These are phyloP conservation scores for Drosophila nigritarsus DNA, from an alignment of 2,888 invertebrate genomes.

Conservation along the genomic window DNA sequence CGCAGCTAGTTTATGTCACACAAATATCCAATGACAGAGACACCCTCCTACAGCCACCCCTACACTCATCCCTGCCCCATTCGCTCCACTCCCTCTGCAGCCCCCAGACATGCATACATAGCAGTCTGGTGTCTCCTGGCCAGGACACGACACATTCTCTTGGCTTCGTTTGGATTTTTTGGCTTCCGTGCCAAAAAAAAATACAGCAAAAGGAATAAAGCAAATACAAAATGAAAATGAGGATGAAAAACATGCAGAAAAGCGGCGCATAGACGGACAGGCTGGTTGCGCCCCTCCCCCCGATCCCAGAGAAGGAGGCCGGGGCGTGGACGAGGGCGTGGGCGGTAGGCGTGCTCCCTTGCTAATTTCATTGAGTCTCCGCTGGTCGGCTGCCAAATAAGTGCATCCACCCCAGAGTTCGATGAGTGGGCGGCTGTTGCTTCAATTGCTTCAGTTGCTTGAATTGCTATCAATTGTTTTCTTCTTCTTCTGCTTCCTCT, in stretches of 20 bases:
- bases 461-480: conserved; percentile 6
- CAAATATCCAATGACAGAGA: conserved; percentile 74
- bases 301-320: background rate
- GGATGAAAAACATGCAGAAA: conserved; percentile 36
- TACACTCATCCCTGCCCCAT: background rate
- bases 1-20: conserved; percentile 74
- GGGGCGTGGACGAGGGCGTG: conserved; percentile 16
- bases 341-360: conserved; percentile 48
- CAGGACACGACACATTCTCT: conserved; percentile 64
- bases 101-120: conserved; percentile 1
- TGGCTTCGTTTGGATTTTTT: conserved; percentile 78
- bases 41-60: background rate
- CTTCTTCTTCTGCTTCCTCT: background rate
- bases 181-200: conserved; percentile 72
- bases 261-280: conserved; percentile 48
- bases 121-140: conserved; percentile 19
- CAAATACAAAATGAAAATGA: conserved; percentile 9
- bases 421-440: conserved; percentile 59
- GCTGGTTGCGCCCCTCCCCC: conserved; percentile 22
- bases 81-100: background rate
- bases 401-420: conserved; percentile 25
- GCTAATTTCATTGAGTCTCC: conserved; percentile 75
- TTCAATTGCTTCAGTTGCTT: conserved; percentile 42
- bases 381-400: conserved; percentile 61
- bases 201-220: conserved; percentile 14